phyloP scores from a whole-genome alignment of 2,113 vertebrate genomes.

The Heterochromis multidens region DNA sequence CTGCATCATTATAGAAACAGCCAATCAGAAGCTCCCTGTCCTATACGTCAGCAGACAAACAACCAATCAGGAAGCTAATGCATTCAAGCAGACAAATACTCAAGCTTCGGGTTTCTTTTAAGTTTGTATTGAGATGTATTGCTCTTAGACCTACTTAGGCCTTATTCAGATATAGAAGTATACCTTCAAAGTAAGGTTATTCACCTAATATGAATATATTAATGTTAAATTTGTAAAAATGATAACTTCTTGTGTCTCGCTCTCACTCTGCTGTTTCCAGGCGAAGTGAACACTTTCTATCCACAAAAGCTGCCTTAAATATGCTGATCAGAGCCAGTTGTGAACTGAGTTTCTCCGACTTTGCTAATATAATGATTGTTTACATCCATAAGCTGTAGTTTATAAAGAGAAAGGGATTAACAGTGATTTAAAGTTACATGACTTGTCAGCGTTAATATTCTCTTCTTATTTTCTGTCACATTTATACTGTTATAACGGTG shows the following conservation, averaged over 20 bases:
- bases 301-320: background rate
- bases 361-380: background rate
- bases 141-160: background rate
- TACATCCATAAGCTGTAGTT: background rate
- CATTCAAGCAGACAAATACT: background rate
- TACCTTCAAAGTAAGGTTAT: background rate
- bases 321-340: background rate
- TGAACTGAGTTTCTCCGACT: background rate
- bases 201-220: background rate
- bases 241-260: background rate
- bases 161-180: background rate
- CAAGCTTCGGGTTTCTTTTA: background rate
- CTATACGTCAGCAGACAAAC: background rate
- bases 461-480: background rate
- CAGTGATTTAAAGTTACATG: background rate
- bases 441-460: background rate
- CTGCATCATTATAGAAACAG: conserved; percentile 17
- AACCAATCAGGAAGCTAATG: background rate
- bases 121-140: background rate
- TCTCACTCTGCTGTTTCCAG: background rate
- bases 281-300: background rate
- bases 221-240: background rate
- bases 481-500: background rate
- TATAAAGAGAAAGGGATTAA: background rate
- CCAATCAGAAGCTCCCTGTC: conserved; percentile 24